Evolutionary conservation across 2,797 vertebrate genomes (phyloP).

Genomic region (Lateolabrax maculatus): DNA sequence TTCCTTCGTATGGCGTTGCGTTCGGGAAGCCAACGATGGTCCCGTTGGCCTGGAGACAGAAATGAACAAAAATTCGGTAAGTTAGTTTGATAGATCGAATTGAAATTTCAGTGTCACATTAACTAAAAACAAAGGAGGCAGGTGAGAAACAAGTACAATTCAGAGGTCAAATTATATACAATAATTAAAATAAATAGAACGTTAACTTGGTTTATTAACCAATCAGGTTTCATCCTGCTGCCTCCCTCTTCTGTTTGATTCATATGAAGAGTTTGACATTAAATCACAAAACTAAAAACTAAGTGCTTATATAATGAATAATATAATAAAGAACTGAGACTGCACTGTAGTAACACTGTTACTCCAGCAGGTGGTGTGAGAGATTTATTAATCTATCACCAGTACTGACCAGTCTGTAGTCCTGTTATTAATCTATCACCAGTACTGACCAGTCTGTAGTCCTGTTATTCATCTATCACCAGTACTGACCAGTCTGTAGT

Average conservation of each 20-base stretch:
- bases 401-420: conserved; percentile 93
- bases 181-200: background rate
- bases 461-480: too few species aligned
- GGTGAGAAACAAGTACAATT: background rate
- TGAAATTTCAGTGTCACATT: too few species aligned
- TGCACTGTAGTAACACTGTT: background rate
- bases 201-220: too few species aligned
- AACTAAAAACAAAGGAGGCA: too few species aligned
- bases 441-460: conserved; percentile 93
- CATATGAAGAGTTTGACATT: too few species aligned
- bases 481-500: conserved; percentile 86
- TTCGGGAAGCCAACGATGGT: conserved; percentile 95
- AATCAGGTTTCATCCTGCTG: too few species aligned
- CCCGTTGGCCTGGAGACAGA: conserved; percentile 73
- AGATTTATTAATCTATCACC: background rate
- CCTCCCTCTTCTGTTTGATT: too few species aligned
- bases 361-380: conserved; percentile 54
- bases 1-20: conserved; percentile 90
- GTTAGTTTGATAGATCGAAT: background rate
- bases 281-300: too few species aligned
- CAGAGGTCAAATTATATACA: background rate
- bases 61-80: too few species aligned
- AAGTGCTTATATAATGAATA: too few species aligned
- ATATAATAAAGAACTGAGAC: background rate
- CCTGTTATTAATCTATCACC: conserved; percentile 70